Evolutionary conservation across 1,140 invertebrate species (phyloP), one percentile per base, ranked within the genome.

Genomic region (Papilio glaucus): DNA sequence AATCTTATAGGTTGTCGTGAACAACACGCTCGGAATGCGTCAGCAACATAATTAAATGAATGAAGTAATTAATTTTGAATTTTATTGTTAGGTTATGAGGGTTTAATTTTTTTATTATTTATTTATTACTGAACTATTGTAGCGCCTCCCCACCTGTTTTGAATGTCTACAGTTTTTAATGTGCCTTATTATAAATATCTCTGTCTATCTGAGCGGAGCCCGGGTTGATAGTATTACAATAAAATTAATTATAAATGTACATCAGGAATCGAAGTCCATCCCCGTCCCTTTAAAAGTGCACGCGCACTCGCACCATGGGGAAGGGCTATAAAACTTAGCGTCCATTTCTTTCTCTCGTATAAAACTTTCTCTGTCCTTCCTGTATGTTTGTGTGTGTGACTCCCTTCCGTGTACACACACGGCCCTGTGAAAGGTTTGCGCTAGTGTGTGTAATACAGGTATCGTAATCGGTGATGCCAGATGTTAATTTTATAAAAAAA

Each of bases 371-470:
- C 71, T 60, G 38, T 78, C 76, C 38, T 63, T 67, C 15, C 73
- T 42, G 0, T 60, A 15, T 65, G 74, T 41, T 4, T 67, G 75
- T 79, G 71, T 78, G 74, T 42, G 77, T 70, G 41, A 37, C 70
- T 71, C 75, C 76, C 77, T 77, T 76, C 39, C 41, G 45, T 72
- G 70, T 73, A 72, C 9, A 74, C 65, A 77, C 76, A 71, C 62
- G 24, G 73, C 76, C 65, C 72, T 76, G 74, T 77, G 81, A 79
- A 81, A 81, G 81, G 76, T 57, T 0, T 12, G 15, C 41, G 10
- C 26, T 57, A 72, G 77, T 83, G 79, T 81, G 79, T n/a, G 81
- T 75, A 67, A 78, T 81, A 83, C 81, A 83, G 81, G 81, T 83
- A 83, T 81, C 72, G 63, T 53, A 73, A 38, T 37, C 39, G 18